Evolutionary conservation across 2,113 vertebrate species (phyloP).

Genomic region (Panthera leo): DNA sequence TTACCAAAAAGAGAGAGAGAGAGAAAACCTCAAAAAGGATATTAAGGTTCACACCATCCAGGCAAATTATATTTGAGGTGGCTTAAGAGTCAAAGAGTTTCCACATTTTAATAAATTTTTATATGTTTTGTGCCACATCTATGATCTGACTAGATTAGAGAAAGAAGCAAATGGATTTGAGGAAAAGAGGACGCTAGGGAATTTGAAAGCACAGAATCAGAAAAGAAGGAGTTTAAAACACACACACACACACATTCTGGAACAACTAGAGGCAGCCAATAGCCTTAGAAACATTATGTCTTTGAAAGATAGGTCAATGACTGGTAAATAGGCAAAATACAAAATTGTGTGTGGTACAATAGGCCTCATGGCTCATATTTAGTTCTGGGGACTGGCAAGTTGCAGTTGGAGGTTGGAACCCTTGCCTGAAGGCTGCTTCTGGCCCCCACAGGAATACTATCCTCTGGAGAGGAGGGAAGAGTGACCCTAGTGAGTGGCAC

Average conservation of each 20-base stretch:
- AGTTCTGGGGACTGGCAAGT: background rate
- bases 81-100: constrained; percentile 77
- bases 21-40: constrained; percentile 57
- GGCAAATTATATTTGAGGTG: constrained; percentile 77
- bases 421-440: background rate
- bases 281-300: constrained; percentile 12
- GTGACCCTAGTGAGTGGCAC: background rate
- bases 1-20: constrained; percentile 40
- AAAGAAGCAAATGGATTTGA: constrained; percentile 72
- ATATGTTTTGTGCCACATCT: constrained; percentile 72
- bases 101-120: constrained; percentile 78
- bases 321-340: background rate
- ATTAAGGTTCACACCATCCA: constrained; percentile 71
- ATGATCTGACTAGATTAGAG: constrained; percentile 73
- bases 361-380: background rate
- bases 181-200: constrained; percentile 60
- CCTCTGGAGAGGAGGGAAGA: background rate
- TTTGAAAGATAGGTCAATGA: constrained; percentile 45
- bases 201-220: constrained; percentile 60
- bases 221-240: background rate
- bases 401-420: background rate
- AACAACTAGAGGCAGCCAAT: background rate
- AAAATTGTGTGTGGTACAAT: background rate
- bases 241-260: background rate
- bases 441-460: background rate